Conservation (phyloP, 1,140 invertebrate species). For the Pseudomyrmex cubaensis region DNA sequence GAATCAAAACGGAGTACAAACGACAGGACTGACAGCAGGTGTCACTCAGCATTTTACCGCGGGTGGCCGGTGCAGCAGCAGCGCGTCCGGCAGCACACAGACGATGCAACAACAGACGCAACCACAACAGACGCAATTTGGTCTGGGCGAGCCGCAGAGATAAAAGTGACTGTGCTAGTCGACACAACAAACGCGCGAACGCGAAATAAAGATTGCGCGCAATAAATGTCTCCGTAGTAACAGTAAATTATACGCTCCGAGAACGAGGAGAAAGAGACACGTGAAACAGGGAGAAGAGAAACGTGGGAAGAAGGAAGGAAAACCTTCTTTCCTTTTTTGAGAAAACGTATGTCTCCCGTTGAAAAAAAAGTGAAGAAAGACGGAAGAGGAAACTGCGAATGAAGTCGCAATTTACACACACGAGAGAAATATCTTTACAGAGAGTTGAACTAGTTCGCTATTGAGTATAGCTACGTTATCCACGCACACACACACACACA, state of each 20-base stretch:
- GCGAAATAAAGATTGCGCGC: slow-evolving; percentile 65
- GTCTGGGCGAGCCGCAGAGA: slow-evolving; percentile 82
- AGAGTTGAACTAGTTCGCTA: slow-evolving; percentile 11
- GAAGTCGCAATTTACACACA: background rate
- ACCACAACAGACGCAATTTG: slow-evolving; percentile 78
- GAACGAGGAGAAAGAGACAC: slow-evolving; percentile 36
- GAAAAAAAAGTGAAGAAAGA: too few species aligned
- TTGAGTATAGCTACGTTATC: slow-evolving; percentile 29
- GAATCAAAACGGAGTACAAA: slow-evolving; percentile 80
- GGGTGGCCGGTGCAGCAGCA: slow-evolving; percentile 81
- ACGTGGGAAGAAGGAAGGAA: background rate
- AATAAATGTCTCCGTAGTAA: slow-evolving; percentile 47
- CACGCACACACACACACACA: background rate
- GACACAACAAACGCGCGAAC: slow-evolving; percentile 62
- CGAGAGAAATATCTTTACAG: background rate
- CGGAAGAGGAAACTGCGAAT: background rate
- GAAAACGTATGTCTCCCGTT: background rate
- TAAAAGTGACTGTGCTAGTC: slow-evolving; percentile 78
- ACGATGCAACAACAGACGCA: slow-evolving; percentile 76
- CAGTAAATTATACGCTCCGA: too few species aligned
- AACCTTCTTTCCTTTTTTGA: background rate
- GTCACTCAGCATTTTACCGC: slow-evolving; percentile 77
- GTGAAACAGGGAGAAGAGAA: slow-evolving; percentile 17
- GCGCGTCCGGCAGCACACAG: slow-evolving; percentile 74
- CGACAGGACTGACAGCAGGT: slow-evolving; percentile 61